Conservation (phyloP, 2,888 invertebrate species). For the Exocentrus adspersus region DNA sequence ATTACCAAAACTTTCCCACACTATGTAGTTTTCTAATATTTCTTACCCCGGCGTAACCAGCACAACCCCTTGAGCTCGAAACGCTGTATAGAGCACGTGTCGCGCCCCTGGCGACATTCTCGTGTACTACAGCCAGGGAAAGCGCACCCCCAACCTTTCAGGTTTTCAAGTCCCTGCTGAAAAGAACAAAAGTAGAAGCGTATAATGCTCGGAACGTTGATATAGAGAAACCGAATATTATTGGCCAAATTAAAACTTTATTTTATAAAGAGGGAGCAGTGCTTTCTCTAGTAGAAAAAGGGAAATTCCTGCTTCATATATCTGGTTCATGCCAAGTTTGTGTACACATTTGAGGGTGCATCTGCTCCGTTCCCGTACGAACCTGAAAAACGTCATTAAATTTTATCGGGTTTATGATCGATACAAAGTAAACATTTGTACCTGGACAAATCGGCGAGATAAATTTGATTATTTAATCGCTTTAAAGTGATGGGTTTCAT, state of each 20-base stretch:
- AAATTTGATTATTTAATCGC: too few species aligned
- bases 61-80: constrained; percentile 41
- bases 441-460: too few species aligned
- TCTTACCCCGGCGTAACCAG: constrained; percentile 9
- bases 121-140: constrained; percentile 26
- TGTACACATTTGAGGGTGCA: too few species aligned
- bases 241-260: constrained; percentile 46
- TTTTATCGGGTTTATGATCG: too few species aligned
- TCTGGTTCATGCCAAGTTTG: constrained; percentile 82
- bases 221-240: constrained; percentile 43
- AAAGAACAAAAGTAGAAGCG: constrained; percentile 36
- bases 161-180: constrained; percentile 18
- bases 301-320: too few species aligned
- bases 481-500: too few species aligned
- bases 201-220: constrained; percentile 29
- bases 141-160: constrained; percentile 5
- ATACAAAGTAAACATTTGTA: too few species aligned
- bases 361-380: too few species aligned
- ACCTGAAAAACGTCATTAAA: too few species aligned
- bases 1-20: constrained; percentile 34
- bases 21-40: not conserved
- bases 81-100: constrained; percentile 46
- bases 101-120: constrained; percentile 46
- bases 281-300: constrained; percentile 73
- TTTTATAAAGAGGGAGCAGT: constrained; percentile 10